Evolutionary conservation across 1,140 invertebrate species (phyloP), one percentile per base, ranked within the genome.

Genomic region (Orius insidiosus): DNA sequence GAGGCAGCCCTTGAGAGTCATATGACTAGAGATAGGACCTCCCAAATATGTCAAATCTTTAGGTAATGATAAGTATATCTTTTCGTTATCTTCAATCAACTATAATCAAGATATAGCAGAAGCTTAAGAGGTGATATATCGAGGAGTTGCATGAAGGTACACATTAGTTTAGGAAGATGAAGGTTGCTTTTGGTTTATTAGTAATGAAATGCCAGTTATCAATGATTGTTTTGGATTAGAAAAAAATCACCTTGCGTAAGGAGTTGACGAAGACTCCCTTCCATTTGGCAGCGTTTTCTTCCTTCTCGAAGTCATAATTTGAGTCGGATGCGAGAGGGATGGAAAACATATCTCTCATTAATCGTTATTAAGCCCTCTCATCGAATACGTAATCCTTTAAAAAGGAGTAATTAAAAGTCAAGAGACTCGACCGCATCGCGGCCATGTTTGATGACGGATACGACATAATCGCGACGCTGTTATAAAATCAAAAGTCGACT

Each of bases 241-340:
- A 45, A 15, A 46, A 36, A 55, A 55, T 59, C 64, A 80, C 78
- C 74, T 81, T 83, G 55, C 74, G 72, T 54, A 85, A 64, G 34
- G 80, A 77, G 58, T 74, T 75, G 57, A 84, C 75, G 65, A 92
- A 85, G 33, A 92, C 69, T 53, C 84, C 82, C 60, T 79, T 83
- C 87, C 87, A 94, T 72, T 88, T 87, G 52, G 72, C 70, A 52
- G 73, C 71, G 66, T 89, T 90, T 62, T 89, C 85, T 56, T 80
- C 79, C 59, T 82, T 84, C 58, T 78, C 74, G 63, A 90, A 89
- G 67, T 89, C 82, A 67, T 87, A 89, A 59, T 74, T 74, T 57
- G 69, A 69, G 64, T 77, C 74, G 58, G 68, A 63, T 48, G 64
- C 65, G 46, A 64, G 63, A 54, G 68, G 62, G 55, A 66, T 66